These are phyloP conservation scores for Drosophila dunni DNA, from an alignment of 1,140 invertebrate genomes.

Conservation along the genomic window DNA sequence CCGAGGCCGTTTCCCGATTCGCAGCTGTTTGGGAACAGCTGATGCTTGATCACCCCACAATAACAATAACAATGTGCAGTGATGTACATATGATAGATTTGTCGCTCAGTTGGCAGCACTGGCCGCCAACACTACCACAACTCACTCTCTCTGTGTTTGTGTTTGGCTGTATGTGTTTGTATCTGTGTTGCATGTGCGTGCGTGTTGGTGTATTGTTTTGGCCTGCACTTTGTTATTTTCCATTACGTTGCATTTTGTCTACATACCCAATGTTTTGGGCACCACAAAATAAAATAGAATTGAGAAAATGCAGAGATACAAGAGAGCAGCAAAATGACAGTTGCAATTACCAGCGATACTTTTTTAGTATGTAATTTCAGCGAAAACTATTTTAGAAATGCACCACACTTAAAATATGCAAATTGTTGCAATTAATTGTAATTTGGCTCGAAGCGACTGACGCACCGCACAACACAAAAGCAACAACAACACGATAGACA, in stretches of 20 bases:
- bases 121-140: slow-evolving; percentile 8
- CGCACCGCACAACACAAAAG: slow-evolving; percentile 21
- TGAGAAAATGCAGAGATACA: slow-evolving; percentile 25
- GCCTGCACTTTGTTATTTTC: slow-evolving; percentile 60
- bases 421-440: slow-evolving; percentile 77
- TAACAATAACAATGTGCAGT: slow-evolving; percentile 26
- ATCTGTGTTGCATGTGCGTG: slow-evolving; percentile 4
- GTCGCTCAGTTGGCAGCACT: slow-evolving; percentile 42
- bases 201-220: slow-evolving; percentile 45
- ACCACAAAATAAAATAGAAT: slow-evolving; percentile 16
- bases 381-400: slow-evolving; percentile 32
- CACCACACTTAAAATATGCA: slow-evolving; percentile 63
- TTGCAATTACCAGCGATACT: slow-evolving; percentile 32
- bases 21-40: slow-evolving; percentile 43
- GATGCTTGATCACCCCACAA: slow-evolving; percentile 44
- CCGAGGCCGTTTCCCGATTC: neutral
- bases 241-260: slow-evolving; percentile 53
- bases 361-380: slow-evolving; percentile 24
- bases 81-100: slow-evolving; percentile 37
- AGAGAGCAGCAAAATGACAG: slow-evolving; percentile 14
- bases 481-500: slow-evolving; percentile 9
- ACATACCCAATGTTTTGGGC: slow-evolving; percentile 34
- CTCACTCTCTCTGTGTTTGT: neutral
- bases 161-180: slow-evolving; percentile 7
- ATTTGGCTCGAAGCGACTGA: slow-evolving; percentile 60